Evolutionary conservation across 2,888 invertebrate genomes (phyloP).

Genomic region (Macrosoma leucophasiata): DNA sequence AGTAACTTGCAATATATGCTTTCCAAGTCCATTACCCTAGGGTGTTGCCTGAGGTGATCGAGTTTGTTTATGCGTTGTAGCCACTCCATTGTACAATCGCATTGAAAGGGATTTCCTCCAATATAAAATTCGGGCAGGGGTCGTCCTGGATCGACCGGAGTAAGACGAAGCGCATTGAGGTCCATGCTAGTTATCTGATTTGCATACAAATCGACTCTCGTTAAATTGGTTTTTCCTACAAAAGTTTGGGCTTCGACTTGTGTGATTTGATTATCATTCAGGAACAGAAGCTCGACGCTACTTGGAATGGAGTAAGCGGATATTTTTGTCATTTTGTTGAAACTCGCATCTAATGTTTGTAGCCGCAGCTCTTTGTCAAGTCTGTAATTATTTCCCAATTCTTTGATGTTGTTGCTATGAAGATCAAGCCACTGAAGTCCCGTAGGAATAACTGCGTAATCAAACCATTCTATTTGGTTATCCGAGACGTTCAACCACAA

Average conservation of each 20-base stretch:
- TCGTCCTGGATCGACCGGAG: slow-evolving; percentile 84
- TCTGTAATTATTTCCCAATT: slow-evolving; percentile 84
- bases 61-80: slow-evolving; percentile 91
- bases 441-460: slow-evolving; percentile 88
- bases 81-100: slow-evolving; percentile 98
- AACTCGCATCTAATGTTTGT: slow-evolving; percentile 92
- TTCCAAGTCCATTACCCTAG: slow-evolving; percentile 92
- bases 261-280: slow-evolving; percentile 92
- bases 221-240: slow-evolving; percentile 90
- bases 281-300: slow-evolving; percentile 88
- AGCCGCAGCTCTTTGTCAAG: slow-evolving; percentile 82
- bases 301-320: slow-evolving; percentile 86
- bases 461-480: slow-evolving; percentile 92
- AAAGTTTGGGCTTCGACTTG: slow-evolving; percentile 92
- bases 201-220: slow-evolving; percentile 93
- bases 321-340: slow-evolving; percentile 89
- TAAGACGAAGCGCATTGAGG: slow-evolving; percentile 88
- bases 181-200: slow-evolving; percentile 94
- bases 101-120: slow-evolving; percentile 94
- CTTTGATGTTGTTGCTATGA: slow-evolving; percentile 88
- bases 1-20: slow-evolving; percentile 92
- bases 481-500: slow-evolving; percentile 94
- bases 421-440: slow-evolving; percentile 92
- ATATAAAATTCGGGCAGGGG: slow-evolving; percentile 93
- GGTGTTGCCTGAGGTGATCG: slow-evolving; percentile 89